These are phyloP conservation scores for Dorcus hopei DNA, from an alignment of 2,888 invertebrate species.

Conservation along the genomic window DNA sequence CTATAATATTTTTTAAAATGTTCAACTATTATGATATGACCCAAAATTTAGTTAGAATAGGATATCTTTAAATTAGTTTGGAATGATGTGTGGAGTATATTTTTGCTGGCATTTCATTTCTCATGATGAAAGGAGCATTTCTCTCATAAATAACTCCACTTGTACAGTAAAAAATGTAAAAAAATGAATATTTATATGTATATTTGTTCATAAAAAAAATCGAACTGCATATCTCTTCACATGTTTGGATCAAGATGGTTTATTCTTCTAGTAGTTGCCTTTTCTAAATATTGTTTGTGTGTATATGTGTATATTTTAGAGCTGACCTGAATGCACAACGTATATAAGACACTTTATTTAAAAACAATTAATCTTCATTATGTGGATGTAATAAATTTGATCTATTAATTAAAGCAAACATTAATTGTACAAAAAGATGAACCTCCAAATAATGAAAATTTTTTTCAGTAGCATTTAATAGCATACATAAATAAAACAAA, in stretches of 20 bases:
- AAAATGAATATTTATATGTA: constrained; percentile 1
- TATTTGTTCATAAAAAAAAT: neutral
- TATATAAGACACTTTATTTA: too few relatives aligned
- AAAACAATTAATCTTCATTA: too few relatives aligned
- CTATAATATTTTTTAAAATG: constrained; percentile 3
- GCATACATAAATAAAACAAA: neutral
- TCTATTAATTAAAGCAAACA: too few relatives aligned
- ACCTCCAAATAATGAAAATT: too few relatives aligned
- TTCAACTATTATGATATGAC: neutral
- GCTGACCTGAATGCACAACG: too few relatives aligned
- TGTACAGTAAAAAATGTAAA: neutral
- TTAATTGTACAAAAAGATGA: too few relatives aligned
- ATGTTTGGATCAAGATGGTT: neutral
- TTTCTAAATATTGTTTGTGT: neutral
- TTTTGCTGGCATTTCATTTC: constrained; percentile 9
- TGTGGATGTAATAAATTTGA: too few relatives aligned
- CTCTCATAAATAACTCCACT: constrained; percentile 4
- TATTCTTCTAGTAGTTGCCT: neutral
- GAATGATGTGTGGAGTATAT: constrained; percentile 19
- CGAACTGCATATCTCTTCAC: neutral
- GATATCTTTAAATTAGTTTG: neutral
- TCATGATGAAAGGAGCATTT: neutral
- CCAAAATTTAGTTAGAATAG: too few relatives aligned
- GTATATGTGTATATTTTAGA: neutral
- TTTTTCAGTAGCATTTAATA: too few relatives aligned